A percentile compares a stretch with the other conserved stretches of the same genome.
phyloP scores from a whole-genome alignment of 2,797 vertebrate species.

The Brachymystax lenok region DNA sequence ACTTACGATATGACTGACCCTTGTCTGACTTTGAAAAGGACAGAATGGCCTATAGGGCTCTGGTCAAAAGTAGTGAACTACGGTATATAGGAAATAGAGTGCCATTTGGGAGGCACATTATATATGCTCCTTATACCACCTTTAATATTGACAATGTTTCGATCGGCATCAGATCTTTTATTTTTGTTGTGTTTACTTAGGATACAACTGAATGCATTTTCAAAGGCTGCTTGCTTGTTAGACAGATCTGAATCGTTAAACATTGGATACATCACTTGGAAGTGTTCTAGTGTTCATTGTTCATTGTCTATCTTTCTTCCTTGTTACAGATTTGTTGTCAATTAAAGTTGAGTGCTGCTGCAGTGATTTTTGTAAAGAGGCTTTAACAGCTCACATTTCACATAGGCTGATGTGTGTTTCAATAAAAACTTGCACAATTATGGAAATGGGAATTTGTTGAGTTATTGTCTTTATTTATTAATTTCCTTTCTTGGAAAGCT shows the following conservation, averaged over 20 bases:
- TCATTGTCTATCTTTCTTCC: constrained; percentile 16
- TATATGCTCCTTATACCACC: not conserved
- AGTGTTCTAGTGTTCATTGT: constrained; percentile 8
- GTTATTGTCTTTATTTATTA: not conserved
- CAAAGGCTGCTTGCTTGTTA: constrained; percentile 30
- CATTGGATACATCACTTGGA: constrained; percentile 17
- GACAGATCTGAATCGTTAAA: constrained; percentile 28
- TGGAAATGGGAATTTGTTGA: not conserved
- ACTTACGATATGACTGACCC: not conserved
- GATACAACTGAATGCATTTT: constrained; percentile 10
- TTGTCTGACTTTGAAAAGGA: not conserved
- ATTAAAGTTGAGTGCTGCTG: not conserved
- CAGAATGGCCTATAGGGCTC: not conserved
- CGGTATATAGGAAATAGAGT: not conserved
- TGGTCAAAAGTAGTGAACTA: not conserved
- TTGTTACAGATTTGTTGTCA: constrained; percentile 5
- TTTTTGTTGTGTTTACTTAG: not conserved
- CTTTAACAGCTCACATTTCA: not conserved
- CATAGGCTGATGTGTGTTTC: not conserved
- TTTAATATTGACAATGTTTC: not conserved
- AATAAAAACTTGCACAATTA: not conserved
- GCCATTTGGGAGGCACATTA: not conserved
- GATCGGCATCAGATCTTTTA: not conserved
- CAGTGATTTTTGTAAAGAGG: not conserved
- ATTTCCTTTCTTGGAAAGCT: not conserved